Evolutionary conservation across 1,140 invertebrate species (phyloP), one percentile per base, ranked within the genome.

Genomic region (Nasonia longicornis): DNA sequence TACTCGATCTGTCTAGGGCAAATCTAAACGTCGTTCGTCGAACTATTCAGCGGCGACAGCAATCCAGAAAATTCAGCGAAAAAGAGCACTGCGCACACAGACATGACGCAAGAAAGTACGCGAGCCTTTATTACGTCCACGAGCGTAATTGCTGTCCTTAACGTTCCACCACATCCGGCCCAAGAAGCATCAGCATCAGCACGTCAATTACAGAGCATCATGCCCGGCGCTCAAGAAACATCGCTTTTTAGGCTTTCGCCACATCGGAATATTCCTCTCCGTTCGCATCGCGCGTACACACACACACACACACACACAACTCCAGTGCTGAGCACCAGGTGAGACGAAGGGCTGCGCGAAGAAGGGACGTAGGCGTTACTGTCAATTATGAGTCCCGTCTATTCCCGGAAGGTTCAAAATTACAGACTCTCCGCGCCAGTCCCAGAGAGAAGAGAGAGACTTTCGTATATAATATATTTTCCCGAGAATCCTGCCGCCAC

Each of bases 351-450:
- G 76, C 77, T 77, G 80, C 67, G 72, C 70, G 69, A 66, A n/a
- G 78, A 79, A 66, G 63, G 72, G 75, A 86, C 84, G 83, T 85
- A 85, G 85, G 85, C 86, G 85, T 85, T 86, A 85, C 85, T 88
- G 85, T 87, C 87, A 88, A 88, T 88, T 88, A 88, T 88, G 85
- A 86, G 86, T 85, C 85, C 86, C 82, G 84, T 85, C 87, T 85
- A 86, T 88, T 88, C 87, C 86, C 86, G 86, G 87, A 88, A 88
- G 86, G 86, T 79, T 86, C 85, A 58, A 87, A 88, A 88, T 87
- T 88, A 87, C 84, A 87, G 84, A 84, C 52, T 58, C 20, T n/a
- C 1, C 16, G 83, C 52, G 4, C 20, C 16, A 83, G 79, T 77
- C 75, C 8, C 31, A 35, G 31, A 35, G 12, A 26, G 26, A 11